Percentiles rank a stretch among this genome's conserved stretches.
Conservation (phyloP, 2,797 vertebrate species). For the Pseudochirops corinnae region DNA sequence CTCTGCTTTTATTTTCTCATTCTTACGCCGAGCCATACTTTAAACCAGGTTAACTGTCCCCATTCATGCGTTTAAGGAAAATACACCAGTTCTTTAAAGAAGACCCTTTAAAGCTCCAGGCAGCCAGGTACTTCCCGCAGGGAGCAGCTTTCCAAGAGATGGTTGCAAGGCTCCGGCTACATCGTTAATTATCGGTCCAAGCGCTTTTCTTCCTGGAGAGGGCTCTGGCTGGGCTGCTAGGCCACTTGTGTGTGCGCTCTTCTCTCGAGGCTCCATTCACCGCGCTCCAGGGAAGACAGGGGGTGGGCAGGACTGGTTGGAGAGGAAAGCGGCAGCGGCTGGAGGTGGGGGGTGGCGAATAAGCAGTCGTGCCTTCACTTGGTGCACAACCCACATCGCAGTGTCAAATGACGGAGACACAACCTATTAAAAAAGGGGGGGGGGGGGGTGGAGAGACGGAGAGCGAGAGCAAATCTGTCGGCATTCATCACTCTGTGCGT, state of each 20-base stretch:
- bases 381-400: conserved; percentile 74
- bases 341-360: conserved; percentile 65
- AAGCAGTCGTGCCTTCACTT: conserved; percentile 59
- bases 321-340: background rate
- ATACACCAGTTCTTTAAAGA: background rate
- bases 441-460: too few species aligned
- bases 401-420: conserved; percentile 69
- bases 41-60: background rate
- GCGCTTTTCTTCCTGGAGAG: background rate
- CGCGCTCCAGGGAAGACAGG: background rate
- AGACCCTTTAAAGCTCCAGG: background rate
- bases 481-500: conserved; percentile 17
- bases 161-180: background rate
- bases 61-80: background rate
- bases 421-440: conserved; percentile 40
- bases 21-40: background rate
- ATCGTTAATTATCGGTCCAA: background rate
- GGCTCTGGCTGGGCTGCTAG: background rate
- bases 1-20: conserved; percentile 20
- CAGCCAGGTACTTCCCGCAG: background rate
- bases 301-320: background rate
- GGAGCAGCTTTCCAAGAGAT: background rate
- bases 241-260: background rate
- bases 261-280: background rate
- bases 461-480: conserved; percentile 10